phyloP scores from a whole-genome alignment of 2,888 invertebrate species.

The Tryphoninae sp. region DNA sequence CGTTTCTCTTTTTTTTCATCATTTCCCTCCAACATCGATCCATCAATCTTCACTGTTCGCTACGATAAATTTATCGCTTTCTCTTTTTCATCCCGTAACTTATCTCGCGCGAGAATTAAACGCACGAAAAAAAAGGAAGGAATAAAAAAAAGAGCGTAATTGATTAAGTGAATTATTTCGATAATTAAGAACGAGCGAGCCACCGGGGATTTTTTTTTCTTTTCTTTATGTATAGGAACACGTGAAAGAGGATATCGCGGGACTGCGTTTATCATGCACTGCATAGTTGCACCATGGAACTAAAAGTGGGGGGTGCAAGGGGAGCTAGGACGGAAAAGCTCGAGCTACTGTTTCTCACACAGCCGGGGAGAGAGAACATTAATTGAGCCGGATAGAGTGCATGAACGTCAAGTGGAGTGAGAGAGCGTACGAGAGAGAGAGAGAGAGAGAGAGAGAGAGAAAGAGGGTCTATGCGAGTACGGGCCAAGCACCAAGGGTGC shows the following conservation, averaged over 20 bases:
- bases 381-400: conserved; percentile 60
- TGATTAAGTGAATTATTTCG: conserved; percentile 33
- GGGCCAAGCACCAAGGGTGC: background rate
- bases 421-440: background rate
- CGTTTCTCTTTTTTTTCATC: background rate
- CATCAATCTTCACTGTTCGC: background rate
- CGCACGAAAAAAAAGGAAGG: background rate
- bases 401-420: conserved; percentile 48
- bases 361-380: conserved; percentile 52
- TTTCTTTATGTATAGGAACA: background rate
- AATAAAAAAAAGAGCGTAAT: conserved; percentile 3
- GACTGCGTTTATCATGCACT: conserved; percentile 54
- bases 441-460: background rate
- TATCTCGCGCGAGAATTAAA: background rate
- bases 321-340: conserved; percentile 9
- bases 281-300: conserved; percentile 15
- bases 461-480: background rate
- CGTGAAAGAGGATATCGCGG: conserved; percentile 31
- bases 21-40: background rate
- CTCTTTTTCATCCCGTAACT: background rate
- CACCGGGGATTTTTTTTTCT: background rate
- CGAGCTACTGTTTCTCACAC: conserved; percentile 53
- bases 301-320: background rate
- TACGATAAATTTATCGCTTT: background rate
- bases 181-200: conserved; percentile 31